Conservation (phyloP, 2,888 invertebrate genomes). For the Aporophyla nigra region DNA sequence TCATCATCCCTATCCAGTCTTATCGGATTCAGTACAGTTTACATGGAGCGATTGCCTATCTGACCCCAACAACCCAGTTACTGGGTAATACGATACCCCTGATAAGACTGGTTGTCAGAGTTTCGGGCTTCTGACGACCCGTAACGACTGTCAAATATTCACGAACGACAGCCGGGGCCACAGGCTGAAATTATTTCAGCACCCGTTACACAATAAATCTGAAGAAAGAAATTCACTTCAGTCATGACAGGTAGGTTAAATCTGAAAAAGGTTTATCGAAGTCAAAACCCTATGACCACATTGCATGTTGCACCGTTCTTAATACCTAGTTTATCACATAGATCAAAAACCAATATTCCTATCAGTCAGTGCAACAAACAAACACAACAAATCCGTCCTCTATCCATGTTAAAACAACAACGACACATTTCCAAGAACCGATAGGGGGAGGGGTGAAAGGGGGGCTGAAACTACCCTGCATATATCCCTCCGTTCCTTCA, state of each 20-base stretch:
- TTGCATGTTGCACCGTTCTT: neutral
- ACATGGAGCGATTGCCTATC: too few relatives aligned
- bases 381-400: conserved; percentile 62
- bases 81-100: too few relatives aligned
- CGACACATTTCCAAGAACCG: conserved; percentile 73
- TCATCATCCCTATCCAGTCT: too few relatives aligned
- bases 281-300: neutral
- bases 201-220: neutral
- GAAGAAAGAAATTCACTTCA: neutral
- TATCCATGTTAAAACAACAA: conserved; percentile 68
- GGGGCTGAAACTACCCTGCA: conserved; percentile 68
- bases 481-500: conserved; percentile 70
- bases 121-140: too few relatives aligned
- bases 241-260: neutral
- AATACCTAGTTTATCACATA: conserved; percentile 5
- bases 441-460: conserved; percentile 61
- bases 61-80: too few relatives aligned
- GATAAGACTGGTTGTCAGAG: too few relatives aligned
- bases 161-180: too few relatives aligned
- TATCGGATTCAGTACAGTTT: too few relatives aligned
- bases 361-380: conserved; percentile 54
- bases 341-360: conserved; percentile 38
- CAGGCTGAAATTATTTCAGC: neutral
- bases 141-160: too few relatives aligned
- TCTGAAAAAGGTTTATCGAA: neutral